Conservation (phyloP, 2,888 invertebrate genomes). For the Hybos culiciformis region DNA sequence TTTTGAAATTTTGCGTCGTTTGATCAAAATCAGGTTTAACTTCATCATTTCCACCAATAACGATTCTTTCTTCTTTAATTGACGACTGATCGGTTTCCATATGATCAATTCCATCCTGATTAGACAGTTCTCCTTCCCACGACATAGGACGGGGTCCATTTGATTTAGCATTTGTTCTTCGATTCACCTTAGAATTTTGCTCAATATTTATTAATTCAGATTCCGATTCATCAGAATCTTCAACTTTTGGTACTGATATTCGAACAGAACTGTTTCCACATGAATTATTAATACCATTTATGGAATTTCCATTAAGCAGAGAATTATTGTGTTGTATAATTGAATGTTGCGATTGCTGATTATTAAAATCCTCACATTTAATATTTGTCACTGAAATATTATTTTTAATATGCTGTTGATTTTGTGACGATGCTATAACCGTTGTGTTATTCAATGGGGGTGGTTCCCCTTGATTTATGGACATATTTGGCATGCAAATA, state of each 20-base stretch:
- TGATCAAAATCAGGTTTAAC: conserved; percentile 13
- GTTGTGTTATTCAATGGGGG: not conserved
- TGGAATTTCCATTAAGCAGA: not conserved
- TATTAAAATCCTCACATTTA: conserved; percentile 38
- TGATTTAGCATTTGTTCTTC: conserved; percentile 35
- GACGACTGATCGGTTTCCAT: conserved; percentile 31
- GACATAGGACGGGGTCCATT: conserved; percentile 70
- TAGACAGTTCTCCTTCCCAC: conserved; percentile 87
- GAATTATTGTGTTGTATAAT: conserved; percentile 9
- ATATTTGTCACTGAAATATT: conserved; percentile 71
- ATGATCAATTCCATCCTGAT: conserved; percentile 48
- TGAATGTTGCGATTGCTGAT: conserved; percentile 15
- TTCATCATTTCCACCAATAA: too few species aligned
- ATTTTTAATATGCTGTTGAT: too few species aligned
- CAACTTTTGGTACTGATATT: conserved; percentile 26
- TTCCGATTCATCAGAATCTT: conserved; percentile 32
- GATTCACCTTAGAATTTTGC: conserved; percentile 38
- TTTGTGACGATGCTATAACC: conserved; percentile 13
- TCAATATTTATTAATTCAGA: conserved; percentile 34
- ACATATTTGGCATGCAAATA: not conserved
- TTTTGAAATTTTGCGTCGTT: conserved; percentile 5
- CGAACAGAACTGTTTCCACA: conserved; percentile 13
- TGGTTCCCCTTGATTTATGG: not conserved
- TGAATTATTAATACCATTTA: not conserved
- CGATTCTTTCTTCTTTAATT: conserved; percentile 3